Conservation (phyloP, 2,888 invertebrate species). For the Platycnemis pennipes region DNA sequence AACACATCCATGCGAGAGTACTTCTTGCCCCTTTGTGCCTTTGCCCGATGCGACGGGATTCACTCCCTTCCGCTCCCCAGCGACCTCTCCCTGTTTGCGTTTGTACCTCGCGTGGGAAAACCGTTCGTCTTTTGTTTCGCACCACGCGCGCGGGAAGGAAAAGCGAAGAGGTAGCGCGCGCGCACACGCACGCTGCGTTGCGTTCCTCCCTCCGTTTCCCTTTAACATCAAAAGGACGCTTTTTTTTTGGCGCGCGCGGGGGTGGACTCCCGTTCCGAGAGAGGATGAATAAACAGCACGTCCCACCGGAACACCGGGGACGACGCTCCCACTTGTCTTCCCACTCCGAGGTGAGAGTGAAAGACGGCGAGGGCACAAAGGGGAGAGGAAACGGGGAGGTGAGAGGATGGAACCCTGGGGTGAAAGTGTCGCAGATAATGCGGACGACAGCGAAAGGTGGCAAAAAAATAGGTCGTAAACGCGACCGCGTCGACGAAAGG, state of each 20-base stretch:
- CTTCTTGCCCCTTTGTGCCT: no score
- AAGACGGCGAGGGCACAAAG: neutral
- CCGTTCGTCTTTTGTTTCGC: neutral
- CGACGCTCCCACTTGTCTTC: neutral
- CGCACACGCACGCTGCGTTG: no score
- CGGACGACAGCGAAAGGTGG: neutral
- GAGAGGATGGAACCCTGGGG: neutral
- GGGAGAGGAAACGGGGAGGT: neutral
- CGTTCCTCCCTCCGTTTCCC: neutral
- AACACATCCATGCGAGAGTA: no score
- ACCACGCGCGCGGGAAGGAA: neutral
- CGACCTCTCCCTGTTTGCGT: neutral
- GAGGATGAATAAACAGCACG: neutral
- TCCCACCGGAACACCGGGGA: no score
- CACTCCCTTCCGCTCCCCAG: neutral
- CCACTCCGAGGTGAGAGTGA: neutral
- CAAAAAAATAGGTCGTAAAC: neutral
- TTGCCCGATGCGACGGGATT: no score
- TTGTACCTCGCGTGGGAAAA: neutral
- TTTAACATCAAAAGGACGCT: neutral
- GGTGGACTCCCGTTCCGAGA: neutral
- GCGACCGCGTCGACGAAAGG: no score
- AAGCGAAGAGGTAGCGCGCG: neutral
- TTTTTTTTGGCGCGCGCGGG: neutral
- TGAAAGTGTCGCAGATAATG: no score